These are phyloP conservation scores for Trochalopteron elliotii DNA, from an alignment of 2,113 vertebrate genomes.

Conservation along the genomic window DNA sequence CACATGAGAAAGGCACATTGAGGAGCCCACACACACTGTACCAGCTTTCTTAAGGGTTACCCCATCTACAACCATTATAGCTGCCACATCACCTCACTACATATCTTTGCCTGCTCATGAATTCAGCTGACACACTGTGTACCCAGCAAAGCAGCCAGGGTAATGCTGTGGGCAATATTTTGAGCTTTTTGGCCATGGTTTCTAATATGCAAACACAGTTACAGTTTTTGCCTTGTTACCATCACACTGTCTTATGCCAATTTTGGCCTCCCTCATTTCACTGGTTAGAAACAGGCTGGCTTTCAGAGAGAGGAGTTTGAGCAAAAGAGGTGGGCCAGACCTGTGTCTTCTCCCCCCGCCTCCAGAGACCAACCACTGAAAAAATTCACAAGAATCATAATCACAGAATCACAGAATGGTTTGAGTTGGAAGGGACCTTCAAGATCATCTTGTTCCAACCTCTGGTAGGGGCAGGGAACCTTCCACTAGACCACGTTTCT, in stretches of 20 bases:
- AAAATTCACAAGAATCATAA: background rate
- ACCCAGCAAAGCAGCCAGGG: background rate
- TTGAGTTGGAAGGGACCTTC: background rate
- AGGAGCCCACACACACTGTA: background rate
- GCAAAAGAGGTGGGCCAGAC: background rate
- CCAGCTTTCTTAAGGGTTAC: background rate
- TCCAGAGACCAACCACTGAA: background rate
- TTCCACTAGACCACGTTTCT: background rate
- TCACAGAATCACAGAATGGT: background rate
- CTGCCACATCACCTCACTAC: background rate
- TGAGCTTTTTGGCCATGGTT: background rate
- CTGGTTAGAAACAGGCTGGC: background rate
- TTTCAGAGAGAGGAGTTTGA: background rate
- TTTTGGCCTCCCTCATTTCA: background rate
- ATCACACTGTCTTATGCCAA: accelerated
- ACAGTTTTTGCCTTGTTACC: background rate
- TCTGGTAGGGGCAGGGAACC: background rate
- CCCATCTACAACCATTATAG: background rate
- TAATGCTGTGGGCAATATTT: background rate
- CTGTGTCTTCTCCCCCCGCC: background rate
- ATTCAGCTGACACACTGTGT: background rate
- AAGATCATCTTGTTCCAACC: background rate
- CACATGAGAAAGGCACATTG: background rate
- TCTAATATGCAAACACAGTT: background rate
- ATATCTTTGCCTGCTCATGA: background rate